phyloP scores from a whole-genome alignment of 1,140 invertebrate genomes.

The Acromyrmex charruanus region DNA sequence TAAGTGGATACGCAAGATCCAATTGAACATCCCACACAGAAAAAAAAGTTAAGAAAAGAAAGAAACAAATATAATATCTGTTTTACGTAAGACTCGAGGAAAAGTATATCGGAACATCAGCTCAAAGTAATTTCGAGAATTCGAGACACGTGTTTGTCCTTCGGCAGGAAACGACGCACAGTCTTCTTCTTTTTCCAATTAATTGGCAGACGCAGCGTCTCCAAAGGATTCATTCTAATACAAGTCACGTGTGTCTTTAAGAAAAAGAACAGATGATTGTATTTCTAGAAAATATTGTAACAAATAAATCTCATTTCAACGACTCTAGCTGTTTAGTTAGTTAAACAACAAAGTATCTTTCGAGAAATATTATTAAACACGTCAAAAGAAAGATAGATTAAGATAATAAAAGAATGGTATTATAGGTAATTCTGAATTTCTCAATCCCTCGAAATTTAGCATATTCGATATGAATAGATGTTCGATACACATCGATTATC shows the following conservation, averaged over 20 bases:
- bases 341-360: neutral
- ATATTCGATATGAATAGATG: neutral
- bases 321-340: neutral
- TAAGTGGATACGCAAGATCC: constrained; percentile 1
- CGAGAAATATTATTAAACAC: neutral
- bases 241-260: constrained; percentile 42
- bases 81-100: constrained; percentile 66
- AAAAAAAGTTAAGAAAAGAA: constrained; percentile 14
- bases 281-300: neutral
- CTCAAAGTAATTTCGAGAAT: constrained; percentile 59
- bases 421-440: neutral
- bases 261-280: neutral
- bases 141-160: constrained; percentile 66
- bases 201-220: constrained; percentile 55
- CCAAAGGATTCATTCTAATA: constrained; percentile 9
- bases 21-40: constrained; percentile 37
- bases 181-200: constrained; percentile 24
- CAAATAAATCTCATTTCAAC: neutral
- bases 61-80: constrained; percentile 56
- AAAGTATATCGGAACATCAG: constrained; percentile 2
- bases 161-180: constrained; percentile 55
- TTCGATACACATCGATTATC: constrained; percentile 15
- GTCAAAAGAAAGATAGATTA: neutral
- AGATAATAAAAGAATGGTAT: neutral
- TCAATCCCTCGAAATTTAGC: neutral